Conservation (phyloP, 2,113 vertebrate species). For the Mus spicilegus region DNA sequence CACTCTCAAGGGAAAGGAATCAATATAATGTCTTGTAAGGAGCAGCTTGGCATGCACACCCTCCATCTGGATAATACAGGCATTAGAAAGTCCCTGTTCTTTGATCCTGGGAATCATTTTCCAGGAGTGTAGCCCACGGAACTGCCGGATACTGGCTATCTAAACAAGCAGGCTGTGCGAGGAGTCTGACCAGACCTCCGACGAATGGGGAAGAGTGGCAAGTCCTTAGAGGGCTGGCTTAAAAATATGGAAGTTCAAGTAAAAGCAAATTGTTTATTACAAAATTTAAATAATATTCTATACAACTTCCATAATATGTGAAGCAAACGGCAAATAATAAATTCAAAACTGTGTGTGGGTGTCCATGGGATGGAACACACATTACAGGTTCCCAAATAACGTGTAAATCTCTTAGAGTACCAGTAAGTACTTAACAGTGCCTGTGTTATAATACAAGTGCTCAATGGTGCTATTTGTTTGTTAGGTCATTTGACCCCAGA, state of each 20-base stretch:
- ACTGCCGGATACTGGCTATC: neutral
- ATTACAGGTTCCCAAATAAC: slow-evolving; percentile 35
- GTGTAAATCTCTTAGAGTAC: neutral
- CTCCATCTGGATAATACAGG: neutral
- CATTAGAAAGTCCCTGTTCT: neutral
- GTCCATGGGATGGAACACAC: neutral
- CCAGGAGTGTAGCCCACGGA: neutral
- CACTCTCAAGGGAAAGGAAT: neutral
- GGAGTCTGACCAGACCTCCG: neutral
- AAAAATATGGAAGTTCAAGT: slow-evolving; percentile 37
- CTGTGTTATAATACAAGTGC: slow-evolving; percentile 27
- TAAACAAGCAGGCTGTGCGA: neutral
- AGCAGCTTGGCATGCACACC: neutral
- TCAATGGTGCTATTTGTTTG: neutral
- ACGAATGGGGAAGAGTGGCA: slow-evolving; percentile 7
- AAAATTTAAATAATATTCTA: slow-evolving; percentile 42
- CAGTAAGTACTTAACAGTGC: slow-evolving; percentile 4
- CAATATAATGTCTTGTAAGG: slow-evolving; percentile 21
- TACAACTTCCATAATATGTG: neutral
- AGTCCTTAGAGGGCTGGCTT: neutral
- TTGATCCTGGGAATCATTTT: slow-evolving; percentile 10
- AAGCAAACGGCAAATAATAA: neutral
- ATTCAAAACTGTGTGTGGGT: neutral
- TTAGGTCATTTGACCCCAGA: slow-evolving; percentile 19
- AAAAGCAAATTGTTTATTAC: neutral